Base-by-base conservation (phyloP, 1,140 invertebrate genomes). In the Drosophila micromelanica region DNA sequence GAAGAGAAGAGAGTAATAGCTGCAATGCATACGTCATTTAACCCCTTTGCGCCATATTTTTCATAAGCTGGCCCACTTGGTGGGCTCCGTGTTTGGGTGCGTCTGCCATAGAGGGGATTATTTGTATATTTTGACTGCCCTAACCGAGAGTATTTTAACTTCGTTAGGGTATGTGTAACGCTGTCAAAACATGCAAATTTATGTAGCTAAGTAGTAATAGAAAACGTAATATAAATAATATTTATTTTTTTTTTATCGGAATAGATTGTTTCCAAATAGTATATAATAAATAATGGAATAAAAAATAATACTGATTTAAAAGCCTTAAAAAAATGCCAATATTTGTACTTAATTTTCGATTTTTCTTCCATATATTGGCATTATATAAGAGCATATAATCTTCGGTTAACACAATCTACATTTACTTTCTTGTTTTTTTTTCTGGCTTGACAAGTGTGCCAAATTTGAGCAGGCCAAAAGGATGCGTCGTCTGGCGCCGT, bases 1-100 rank as follows among this genome's bases (percentile, higher is more conserved):
- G 32, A 35, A 8, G 7, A 30, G 7, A 5, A 32, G 77, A 87
- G 82, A 87, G 68, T 81, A 87, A 86, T 86, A 56, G 78, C 78
- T 67, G 82, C 82, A 87, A 87, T 89, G 78, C 82, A 87, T 87
- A 87, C 82, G 82, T 89, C 82, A 87, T 87, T 87, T 87, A 87
- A 89, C 82, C 82, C 82, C 82, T 87, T 87, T 87, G 75, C 82
- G 82, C 84, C 84, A 87, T 87, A 87, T 87, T 82, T 86, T 82
- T 89, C 84, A 87, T 87, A 87, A 87, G 59, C 81, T 80, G 74
- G 59, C 30, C 74, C 74, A 62, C 65, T 78, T 76, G 55, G 72
- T 62, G 55, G 73, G 43, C 48, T 52, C 13, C 30, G 20, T 32
- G 45, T 42, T 49, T 32, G 59, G 49, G 57, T 54, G 46, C 48